A percentile compares a stretch with the other conserved stretches of the same genome.
Conservation (phyloP, 2,113 vertebrate species). For the Lasiurus borealis region DNA sequence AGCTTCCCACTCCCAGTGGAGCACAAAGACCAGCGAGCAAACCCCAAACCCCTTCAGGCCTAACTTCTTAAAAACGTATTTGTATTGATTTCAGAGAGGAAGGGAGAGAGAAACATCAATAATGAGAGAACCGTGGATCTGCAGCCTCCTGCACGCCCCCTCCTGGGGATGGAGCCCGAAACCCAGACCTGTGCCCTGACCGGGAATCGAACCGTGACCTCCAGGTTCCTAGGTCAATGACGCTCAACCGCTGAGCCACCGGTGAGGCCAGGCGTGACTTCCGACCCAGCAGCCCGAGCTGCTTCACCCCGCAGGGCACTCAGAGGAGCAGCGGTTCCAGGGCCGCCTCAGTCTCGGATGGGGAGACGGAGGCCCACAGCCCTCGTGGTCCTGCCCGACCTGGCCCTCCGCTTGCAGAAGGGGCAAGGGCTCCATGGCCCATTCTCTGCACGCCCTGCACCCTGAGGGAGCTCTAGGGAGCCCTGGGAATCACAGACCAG, state of each 20-base stretch:
- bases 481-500: not conserved
- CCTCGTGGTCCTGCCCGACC: not conserved
- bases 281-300: not conserved
- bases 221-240: no score
- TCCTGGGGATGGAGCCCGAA: no score
- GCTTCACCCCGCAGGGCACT: no score
- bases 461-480: not conserved
- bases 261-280: no score
- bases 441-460: not conserved
- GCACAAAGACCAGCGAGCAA: not conserved
- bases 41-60: not conserved
- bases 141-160: no score
- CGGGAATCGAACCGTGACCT: no score
- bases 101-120: no score
- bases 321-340: not conserved
- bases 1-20: no score
- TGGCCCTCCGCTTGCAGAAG: not conserved
- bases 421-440: not conserved
- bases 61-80: not conserved
- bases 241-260: no score
- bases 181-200: no score
- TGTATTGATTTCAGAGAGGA: no score
- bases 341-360: not conserved
- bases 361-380: not conserved
- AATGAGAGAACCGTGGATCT: no score